Evolutionary conservation across 2,113 vertebrate genomes (phyloP).

Genomic region (Pseudorhombus dupliciocellatus): DNA sequence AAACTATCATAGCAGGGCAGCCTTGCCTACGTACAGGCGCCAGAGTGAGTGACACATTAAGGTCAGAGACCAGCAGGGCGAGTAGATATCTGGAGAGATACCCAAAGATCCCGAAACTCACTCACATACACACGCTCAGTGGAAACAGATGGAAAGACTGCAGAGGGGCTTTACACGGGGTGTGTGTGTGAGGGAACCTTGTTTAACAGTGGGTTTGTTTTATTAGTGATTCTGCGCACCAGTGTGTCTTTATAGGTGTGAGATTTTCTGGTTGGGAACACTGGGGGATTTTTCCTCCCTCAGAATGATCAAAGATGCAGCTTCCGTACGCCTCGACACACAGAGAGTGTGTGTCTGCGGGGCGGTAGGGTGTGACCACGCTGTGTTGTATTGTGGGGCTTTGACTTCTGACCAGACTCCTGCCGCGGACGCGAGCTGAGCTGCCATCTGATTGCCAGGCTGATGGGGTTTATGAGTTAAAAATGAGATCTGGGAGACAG

Average conservation of each 20-base stretch:
- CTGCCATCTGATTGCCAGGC: slow-evolving; percentile 56
- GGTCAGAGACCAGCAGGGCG: slow-evolving; percentile 63
- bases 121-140: not conserved
- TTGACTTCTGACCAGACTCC: slow-evolving; percentile 56
- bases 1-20: slow-evolving; percentile 67
- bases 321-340: slow-evolving; percentile 14
- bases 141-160: not conserved
- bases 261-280: not conserved
- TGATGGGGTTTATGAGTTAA: slow-evolving; percentile 53
- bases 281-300: not conserved
- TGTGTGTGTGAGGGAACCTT: not conserved
- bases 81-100: slow-evolving; percentile 29
- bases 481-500: slow-evolving; percentile 61
- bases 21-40: slow-evolving; percentile 67
- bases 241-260: slow-evolving; percentile 16
- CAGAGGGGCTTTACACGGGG: too few relatives aligned
- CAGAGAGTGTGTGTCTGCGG: slow-evolving; percentile 24
- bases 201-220: not conserved
- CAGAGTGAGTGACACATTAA: slow-evolving; percentile 73
- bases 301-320: slow-evolving; percentile 23
- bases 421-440: slow-evolving; percentile 39
- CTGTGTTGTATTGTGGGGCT: slow-evolving; percentile 37
- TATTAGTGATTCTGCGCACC: not conserved
- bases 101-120: slow-evolving; percentile 5
- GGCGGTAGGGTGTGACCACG: slow-evolving; percentile 32